Percentiles rank a stretch among this genome's conserved stretches.
Evolutionary conservation across 2,888 invertebrate species (phyloP).

Genomic region (Oscheius onirici): DNA sequence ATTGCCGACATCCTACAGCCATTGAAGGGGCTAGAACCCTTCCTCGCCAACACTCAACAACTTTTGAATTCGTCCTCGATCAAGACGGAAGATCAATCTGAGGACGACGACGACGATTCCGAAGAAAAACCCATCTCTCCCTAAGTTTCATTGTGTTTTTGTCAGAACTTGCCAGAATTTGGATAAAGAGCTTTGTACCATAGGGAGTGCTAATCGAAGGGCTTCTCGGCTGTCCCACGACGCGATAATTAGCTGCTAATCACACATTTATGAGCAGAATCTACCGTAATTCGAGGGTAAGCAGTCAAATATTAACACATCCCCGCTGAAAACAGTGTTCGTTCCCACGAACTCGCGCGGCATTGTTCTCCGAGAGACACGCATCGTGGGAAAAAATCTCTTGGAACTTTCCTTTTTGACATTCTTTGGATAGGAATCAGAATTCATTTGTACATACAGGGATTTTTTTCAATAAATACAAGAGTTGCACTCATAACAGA

Average conservation of each 20-base stretch:
- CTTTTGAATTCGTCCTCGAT: neutral
- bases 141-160: neutral
- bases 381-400: neutral
- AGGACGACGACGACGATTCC: neutral
- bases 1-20: constrained; percentile 51
- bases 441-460: neutral
- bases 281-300: neutral
- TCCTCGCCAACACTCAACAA: neutral
- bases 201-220: constrained; percentile 9
- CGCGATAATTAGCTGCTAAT: constrained; percentile 19
- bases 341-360: constrained; percentile 4
- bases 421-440: neutral
- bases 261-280: constrained; percentile 12
- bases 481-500: neutral
- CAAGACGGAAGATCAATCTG: neutral
- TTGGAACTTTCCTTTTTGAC: too few relatives aligned
- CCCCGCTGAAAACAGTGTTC: neutral
- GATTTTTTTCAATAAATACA: too few relatives aligned
- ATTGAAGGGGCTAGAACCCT: constrained; percentile 31
- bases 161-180: neutral
- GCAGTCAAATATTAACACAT: neutral
- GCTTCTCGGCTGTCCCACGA: constrained; percentile 1
- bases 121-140: constrained; percentile 17
- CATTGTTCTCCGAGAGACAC: neutral
- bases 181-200: constrained; percentile 15